These are phyloP conservation scores for Drosophila sp. DNA, from an alignment of 1,140 invertebrate genomes.

Conservation along the genomic window DNA sequence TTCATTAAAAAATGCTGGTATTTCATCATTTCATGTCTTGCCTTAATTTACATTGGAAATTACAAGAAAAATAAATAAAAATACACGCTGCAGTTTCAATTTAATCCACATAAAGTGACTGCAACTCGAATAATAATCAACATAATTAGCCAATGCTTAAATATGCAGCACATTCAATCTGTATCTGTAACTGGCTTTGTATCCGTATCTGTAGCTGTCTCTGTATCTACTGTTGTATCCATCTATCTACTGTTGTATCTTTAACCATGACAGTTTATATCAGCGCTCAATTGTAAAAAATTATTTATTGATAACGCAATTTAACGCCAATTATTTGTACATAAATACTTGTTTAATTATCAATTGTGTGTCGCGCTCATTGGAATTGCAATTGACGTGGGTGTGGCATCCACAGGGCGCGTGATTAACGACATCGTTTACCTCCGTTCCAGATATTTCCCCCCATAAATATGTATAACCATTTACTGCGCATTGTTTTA, in stretches of 20 bases:
- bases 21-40: constrained; percentile 25
- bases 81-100: constrained; percentile 52
- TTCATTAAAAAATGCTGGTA: constrained; percentile 20
- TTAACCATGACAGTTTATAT: constrained; percentile 30
- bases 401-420: constrained; percentile 25
- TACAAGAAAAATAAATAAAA: constrained; percentile 51
- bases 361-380: constrained; percentile 59
- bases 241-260: no score
- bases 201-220: constrained; percentile 25
- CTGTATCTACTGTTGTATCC: constrained; percentile 18
- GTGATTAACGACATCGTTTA: constrained; percentile 56
- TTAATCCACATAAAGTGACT: constrained; percentile 35
- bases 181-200: constrained; percentile 35
- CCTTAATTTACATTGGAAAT: constrained; percentile 58
- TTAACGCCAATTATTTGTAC: constrained; percentile 82
- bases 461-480: background rate
- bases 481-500: constrained; percentile 51
- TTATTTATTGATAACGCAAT: constrained; percentile 83
- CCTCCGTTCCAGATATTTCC: background rate
- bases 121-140: constrained; percentile 56
- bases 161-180: constrained; percentile 26
- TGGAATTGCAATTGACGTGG: constrained; percentile 26
- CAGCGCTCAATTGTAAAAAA: constrained; percentile 68
- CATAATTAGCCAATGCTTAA: constrained; percentile 71
- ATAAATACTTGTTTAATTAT: constrained; percentile 79